phyloP scores from a whole-genome alignment of 2,888 invertebrate genomes.

The Scrobipalpa atriplicella region DNA sequence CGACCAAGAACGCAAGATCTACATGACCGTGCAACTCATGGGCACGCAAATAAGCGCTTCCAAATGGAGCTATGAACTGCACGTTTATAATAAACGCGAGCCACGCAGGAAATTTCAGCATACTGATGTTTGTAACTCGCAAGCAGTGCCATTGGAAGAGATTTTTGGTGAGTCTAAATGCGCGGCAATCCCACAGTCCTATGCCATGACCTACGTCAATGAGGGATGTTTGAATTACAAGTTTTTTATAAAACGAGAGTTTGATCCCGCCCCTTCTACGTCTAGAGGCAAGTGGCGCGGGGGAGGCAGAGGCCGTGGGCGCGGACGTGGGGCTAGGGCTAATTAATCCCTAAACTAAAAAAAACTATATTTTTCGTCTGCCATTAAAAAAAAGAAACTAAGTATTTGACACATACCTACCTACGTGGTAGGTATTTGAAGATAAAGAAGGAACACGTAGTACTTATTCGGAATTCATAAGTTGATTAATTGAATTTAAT shows the following conservation, averaged over 20 bases:
- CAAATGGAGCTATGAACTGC: conserved; percentile 67
- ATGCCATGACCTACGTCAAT: conserved; percentile 42
- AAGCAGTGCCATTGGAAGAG: conserved; percentile 41
- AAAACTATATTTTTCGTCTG: too few relatives aligned
- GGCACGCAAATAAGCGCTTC: conserved; percentile 57
- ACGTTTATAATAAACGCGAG: conserved; percentile 62
- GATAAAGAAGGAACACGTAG: too few relatives aligned
- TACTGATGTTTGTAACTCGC: conserved; percentile 50
- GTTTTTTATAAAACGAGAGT: conserved; percentile 46
- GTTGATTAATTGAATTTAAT: too few relatives aligned
- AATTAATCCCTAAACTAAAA: not conserved
- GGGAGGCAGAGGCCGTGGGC: conserved; percentile 20
- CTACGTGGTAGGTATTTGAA: too few relatives aligned
- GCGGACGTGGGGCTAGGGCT: conserved; percentile 17
- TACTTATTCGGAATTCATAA: too few relatives aligned
- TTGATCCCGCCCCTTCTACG: conserved; percentile 26
- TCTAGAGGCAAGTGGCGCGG: conserved; percentile 29
- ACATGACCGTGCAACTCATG: conserved; percentile 56
- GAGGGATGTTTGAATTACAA: conserved; percentile 46
- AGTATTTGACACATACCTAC: too few relatives aligned
- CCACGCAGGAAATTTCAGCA: conserved; percentile 56
- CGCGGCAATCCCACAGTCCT: conserved; percentile 47
- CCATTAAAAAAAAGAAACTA: too few relatives aligned
- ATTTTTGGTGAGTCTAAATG: conserved; percentile 49
- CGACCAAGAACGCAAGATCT: conserved; percentile 43